Evolutionary conservation across 2,888 invertebrate genomes (phyloP), one percentile per base, ranked within the genome.

Genomic region (Synergus itoensis): DNA sequence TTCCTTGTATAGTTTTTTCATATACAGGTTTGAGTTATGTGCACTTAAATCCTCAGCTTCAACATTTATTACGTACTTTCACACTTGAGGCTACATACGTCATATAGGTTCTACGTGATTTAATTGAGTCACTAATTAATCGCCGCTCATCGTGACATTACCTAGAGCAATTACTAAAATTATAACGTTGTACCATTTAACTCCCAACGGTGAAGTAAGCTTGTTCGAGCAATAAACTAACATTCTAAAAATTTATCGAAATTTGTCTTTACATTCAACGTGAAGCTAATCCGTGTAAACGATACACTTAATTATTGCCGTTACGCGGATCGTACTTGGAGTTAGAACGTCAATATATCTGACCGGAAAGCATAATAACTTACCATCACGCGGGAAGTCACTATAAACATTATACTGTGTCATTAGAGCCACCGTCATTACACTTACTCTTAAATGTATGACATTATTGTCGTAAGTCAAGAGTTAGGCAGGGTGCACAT

Each of bases 111-210:
- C 81, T 80, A 79, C 79, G 82, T 82, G 84, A 86, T 86, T 84
- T 85, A 87, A 87, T 86, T 83, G 81, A 79, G 81, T 81, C 77
- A 81, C 80, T 86, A 87, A 88, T 87, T 87, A 87, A 88, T 87
- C 85, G 87, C 83, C 84, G 79, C 82, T 87, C 87, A 86, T 87
- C 87, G 84, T 84, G 86, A 84, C 85, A 87, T 86, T 86, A 88
- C 84, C 86, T 81, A 81, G 84, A 84, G 82, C 85, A 88, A 87
- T 88, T 89, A 84, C 81, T 84, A 75, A 77, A 80, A 81, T 83
- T 82, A 84, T 82, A 82, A 84, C 81, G 82, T 81, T 83, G 75
- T 40, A 62, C 63, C 75, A 21, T 78, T 76, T 45, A 53, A 75
- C 76, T 76, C 40, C 76, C 62, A 73, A 41, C 69, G 43, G 79